Conservation (phyloP, 2,797 vertebrate genomes). For the Chaenodraco wilsoni region DNA sequence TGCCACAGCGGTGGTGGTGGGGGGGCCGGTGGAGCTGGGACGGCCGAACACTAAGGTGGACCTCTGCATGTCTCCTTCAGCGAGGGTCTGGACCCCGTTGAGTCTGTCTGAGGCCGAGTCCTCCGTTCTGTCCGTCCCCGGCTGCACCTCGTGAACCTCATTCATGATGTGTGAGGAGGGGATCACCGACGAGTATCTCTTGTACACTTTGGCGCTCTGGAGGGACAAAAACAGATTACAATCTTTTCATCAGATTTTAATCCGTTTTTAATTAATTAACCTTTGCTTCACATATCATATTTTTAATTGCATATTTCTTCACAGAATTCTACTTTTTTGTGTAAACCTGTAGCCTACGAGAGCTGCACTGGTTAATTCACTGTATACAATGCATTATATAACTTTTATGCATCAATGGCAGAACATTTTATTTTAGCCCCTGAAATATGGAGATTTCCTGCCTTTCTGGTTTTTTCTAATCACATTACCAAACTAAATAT, state of each 20-base stretch:
- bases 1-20: slow-evolving; percentile 37
- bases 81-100: slow-evolving; percentile 71
- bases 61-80: slow-evolving; percentile 76
- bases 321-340: neutral
- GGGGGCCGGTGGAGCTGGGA: slow-evolving; percentile 66
- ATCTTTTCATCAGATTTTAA: neutral
- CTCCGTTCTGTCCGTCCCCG: slow-evolving; percentile 65
- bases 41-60: slow-evolving; percentile 75
- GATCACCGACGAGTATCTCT: slow-evolving; percentile 86
- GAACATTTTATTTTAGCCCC: no score
- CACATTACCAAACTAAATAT: no score
- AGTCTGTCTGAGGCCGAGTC: slow-evolving; percentile 72
- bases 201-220: slow-evolving; percentile 85
- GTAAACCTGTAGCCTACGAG: neutral
- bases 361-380: no score
- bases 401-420: no score
- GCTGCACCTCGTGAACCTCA: slow-evolving; percentile 82
- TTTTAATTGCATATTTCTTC: neutral
- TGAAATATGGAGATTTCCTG: no score
- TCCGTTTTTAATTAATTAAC: neutral
- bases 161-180: slow-evolving; percentile 81
- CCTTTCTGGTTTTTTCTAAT: no score
- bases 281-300: neutral
- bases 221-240: slow-evolving; percentile 34
- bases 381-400: no score